Base-by-base conservation (phyloP, 2,113 vertebrate species). In the Pollimyrus isidori region DNA sequence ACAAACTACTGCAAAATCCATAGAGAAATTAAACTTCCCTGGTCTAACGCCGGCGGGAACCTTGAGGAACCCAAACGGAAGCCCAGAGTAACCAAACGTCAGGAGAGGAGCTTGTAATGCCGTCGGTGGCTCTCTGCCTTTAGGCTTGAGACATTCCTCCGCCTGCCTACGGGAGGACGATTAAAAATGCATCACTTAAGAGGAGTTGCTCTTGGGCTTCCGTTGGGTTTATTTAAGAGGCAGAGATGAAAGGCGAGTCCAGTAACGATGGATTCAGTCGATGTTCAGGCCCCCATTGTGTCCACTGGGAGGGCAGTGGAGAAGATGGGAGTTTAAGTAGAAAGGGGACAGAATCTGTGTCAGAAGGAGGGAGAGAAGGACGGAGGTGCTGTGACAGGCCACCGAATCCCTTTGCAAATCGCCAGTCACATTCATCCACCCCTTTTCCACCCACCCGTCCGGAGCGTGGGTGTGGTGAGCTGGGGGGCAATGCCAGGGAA, bases 151-250 rank as follows among this genome's bases (percentile, higher is more conserved):
- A 56, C 30, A 39, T 87, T 1, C 10, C 45, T 85, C 52, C 85
- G 88, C n/a, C 76, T 50, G 46, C 83, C 46, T 30, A 58, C 56
- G 10, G 45, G 83, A 84, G 58, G 56, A 69, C 46, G 87, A 89
- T 86, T 85, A 90, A 90, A 87, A 87, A 87, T 87, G 65, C 23
- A 87, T 87, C 52, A 82, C 89, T 87, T 90, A 56, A 69, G 49
- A 87, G 73, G 87, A 69, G 65, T 45, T 82, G 62, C 65, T 86
- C 82, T 87, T 87, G 48, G 89, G 30, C 89, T 82, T 30, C 76
- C 1, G 62, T 30, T 30, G 62, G 62, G 53, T 39, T 58, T 45
- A 58, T 45, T n/a, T 89, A 49, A 80, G 48, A 80, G 86, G 26
- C 87, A 90, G 87, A 87, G 83, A 62, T 48, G 45, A 89, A 89